Evolutionary conservation across 2,888 invertebrate genomes (phyloP).

Genomic region (Dasysyrphus albostriatus): DNA sequence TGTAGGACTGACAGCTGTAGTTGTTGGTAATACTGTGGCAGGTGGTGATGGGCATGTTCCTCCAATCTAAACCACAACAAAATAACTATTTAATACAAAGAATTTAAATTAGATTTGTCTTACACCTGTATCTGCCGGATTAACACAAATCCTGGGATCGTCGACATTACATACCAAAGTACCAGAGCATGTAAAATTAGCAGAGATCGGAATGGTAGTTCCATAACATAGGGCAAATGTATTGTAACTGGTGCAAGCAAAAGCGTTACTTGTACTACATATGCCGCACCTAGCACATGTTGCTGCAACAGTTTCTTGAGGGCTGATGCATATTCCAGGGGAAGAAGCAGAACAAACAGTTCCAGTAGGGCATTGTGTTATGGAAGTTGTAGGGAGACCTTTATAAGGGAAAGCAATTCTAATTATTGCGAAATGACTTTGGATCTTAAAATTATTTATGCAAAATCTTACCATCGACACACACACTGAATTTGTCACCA

Average conservation of each 20-base stretch:
- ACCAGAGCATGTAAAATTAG: conserved; percentile 20
- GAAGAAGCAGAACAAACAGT: conserved; percentile 28
- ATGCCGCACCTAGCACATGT: conserved; percentile 35
- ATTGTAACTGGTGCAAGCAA: conserved; percentile 43
- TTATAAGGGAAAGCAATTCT: neutral
- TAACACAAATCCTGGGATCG: conserved; percentile 39
- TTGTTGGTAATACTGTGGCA: neutral
- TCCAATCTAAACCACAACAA: conserved; percentile 31
- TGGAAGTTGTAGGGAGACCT: conserved; percentile 24
- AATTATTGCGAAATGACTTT: neutral
- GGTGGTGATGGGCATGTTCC: conserved; percentile 42
- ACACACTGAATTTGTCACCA: conserved; percentile 38
- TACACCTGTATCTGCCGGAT: conserved; percentile 35
- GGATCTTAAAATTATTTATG: neutral
- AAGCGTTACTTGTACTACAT: conserved; percentile 7
- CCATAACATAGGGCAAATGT: conserved; percentile 46
- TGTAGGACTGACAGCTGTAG: conserved; percentile 30
- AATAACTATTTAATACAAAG: neutral
- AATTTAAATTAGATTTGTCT: neutral
- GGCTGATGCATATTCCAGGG: conserved; percentile 17
- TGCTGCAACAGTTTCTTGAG: neutral
- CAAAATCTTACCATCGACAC: conserved; percentile 37
- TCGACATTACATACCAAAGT: conserved; percentile 39
- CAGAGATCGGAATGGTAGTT: neutral
- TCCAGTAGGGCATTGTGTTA: conserved; percentile 41